phyloP scores from a whole-genome alignment of 2,113 vertebrate species.

The Oncorhynchus gorbuscha region DNA sequence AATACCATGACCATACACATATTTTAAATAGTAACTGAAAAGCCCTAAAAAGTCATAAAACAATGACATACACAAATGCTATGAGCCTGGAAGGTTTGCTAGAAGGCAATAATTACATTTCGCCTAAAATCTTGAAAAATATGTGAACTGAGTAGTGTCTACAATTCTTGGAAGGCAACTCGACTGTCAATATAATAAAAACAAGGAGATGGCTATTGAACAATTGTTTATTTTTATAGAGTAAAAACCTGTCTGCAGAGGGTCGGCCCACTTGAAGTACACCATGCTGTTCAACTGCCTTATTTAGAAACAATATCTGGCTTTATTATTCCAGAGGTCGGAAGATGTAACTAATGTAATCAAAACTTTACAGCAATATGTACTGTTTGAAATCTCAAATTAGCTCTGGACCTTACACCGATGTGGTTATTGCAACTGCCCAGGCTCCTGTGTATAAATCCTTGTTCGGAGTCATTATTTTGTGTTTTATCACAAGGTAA shows the following conservation, averaged over 20 bases:
- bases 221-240: slow-evolving; percentile 84
- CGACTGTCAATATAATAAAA: slow-evolving; percentile 4
- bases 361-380: slow-evolving; percentile 56
- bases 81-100: no score
- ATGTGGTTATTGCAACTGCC: slow-evolving; percentile 66
- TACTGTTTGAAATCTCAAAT: slow-evolving; percentile 61
- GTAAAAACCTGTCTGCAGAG: slow-evolving; percentile 77
- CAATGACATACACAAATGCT: no score
- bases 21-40: no score
- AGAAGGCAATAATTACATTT: no score
- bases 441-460: slow-evolving; percentile 47
- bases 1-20: no score
- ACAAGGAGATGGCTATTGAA: slow-evolving; percentile 59
- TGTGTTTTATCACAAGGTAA: slow-evolving; percentile 10
- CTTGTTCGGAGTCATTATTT: slow-evolving; percentile 57
- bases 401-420: slow-evolving; percentile 48
- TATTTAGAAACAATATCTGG: slow-evolving; percentile 59
- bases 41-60: no score
- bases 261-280: slow-evolving; percentile 54
- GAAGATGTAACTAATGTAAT: slow-evolving; percentile 62
- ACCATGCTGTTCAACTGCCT: slow-evolving; percentile 58
- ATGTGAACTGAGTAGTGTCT: no score
- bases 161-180: neutral
- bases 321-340: slow-evolving; percentile 62
- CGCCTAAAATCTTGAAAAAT: no score